Conservation (phyloP, 2,888 invertebrate genomes). For the Lordiphosa fenestrarum region DNA sequence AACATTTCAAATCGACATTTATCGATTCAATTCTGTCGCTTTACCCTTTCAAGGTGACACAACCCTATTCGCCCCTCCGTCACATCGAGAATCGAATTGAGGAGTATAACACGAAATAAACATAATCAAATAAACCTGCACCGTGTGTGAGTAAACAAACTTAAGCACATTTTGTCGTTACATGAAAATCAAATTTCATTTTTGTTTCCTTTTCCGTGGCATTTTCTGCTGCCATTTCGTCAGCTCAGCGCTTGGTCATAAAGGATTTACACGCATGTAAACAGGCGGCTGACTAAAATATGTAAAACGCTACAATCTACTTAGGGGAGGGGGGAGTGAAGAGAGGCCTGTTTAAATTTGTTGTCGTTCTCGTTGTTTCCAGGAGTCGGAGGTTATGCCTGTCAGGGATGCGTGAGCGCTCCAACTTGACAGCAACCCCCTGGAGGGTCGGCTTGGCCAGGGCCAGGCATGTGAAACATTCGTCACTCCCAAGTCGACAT, state of each 20-base stretch:
- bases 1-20: conserved; percentile 7
- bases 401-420: conserved; percentile 60
- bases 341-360: conserved; percentile 56
- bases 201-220: conserved; percentile 2
- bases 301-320: conserved; percentile 58
- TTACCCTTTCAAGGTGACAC: conserved; percentile 3
- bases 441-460: conserved; percentile 18
- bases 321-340: conserved; percentile 7
- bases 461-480: conserved; percentile 48
- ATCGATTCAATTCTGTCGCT: conserved; percentile 2
- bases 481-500: conserved; percentile 57
- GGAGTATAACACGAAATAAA: conserved; percentile 60
- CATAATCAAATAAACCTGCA: conserved; percentile 70
- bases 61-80: conserved; percentile 10
- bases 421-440: conserved; percentile 57
- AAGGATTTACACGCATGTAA: conserved; percentile 69
- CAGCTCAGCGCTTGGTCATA: conserved; percentile 53
- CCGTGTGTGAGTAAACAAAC: conserved; percentile 42
- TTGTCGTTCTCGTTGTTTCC: conserved; percentile 56
- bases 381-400: conserved; percentile 30
- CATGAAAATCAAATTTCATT: conserved; percentile 63
- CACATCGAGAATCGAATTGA: conserved; percentile 20
- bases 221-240: not conserved
- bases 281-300: conserved; percentile 61
- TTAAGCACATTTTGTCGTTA: conserved; percentile 45